These are phyloP conservation scores for Malurus alboscapulatus DNA, from an alignment of 2,113 vertebrate species.

Conservation along the genomic window DNA sequence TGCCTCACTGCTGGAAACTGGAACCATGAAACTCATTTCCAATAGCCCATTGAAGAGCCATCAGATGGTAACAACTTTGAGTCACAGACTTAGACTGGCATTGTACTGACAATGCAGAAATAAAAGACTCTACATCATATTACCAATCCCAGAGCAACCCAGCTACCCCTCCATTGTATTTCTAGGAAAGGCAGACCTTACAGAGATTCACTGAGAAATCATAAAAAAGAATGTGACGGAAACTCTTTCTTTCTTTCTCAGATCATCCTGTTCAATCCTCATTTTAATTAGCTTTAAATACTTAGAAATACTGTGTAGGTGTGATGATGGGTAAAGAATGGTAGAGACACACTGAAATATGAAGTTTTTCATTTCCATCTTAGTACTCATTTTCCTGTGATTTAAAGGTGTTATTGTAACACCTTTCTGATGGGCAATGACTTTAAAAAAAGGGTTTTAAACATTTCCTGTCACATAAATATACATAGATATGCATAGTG, in stretches of 20 bases:
- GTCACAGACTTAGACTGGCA: constrained; percentile 4
- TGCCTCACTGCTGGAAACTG: constrained; percentile 49
- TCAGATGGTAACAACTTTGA: constrained; percentile 54
- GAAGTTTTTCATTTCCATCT: not conserved
- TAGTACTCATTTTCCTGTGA: not conserved
- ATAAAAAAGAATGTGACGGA: not conserved
- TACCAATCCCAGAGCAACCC: not conserved
- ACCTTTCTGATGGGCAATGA: not conserved
- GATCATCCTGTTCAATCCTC: not conserved
- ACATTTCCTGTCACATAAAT: not conserved
- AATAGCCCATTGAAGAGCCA: constrained; percentile 17
- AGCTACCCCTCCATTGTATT: constrained; percentile 1
- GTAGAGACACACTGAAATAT: not conserved
- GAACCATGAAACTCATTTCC: constrained; percentile 64
- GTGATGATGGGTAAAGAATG: not conserved
- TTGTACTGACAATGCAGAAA: constrained; percentile 44
- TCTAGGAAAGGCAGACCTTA: not conserved
- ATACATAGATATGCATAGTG: not conserved
- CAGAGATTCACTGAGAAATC: not conserved
- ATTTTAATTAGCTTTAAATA: constrained; percentile 17
- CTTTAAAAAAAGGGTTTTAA: not conserved
- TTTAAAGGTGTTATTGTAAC: not conserved
- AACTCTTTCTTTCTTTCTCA: not conserved
- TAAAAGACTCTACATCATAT: constrained; percentile 38
- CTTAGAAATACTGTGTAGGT: not conserved